These are phyloP conservation scores for Ibidorhyncha struthersii DNA, from an alignment of 2,113 vertebrate species.

Conservation along the genomic window DNA sequence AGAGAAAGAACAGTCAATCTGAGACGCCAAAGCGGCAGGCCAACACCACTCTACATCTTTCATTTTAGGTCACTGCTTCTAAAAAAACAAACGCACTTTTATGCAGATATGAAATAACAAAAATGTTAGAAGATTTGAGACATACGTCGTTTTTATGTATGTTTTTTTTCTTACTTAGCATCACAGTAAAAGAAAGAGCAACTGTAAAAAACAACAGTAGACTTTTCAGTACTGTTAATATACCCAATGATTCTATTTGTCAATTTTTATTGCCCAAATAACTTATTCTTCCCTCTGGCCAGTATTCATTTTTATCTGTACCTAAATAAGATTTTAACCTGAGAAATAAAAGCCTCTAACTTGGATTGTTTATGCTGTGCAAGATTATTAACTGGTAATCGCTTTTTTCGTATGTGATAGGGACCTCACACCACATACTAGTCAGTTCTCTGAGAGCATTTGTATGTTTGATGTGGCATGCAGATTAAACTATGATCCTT, in stretches of 20 bases:
- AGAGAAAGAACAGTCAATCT: background rate
- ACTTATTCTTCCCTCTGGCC: background rate
- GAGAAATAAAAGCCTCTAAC: background rate
- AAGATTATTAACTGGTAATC: background rate
- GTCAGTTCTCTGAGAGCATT: background rate
- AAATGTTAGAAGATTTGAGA: background rate
- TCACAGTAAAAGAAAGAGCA: background rate
- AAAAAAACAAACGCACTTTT: background rate
- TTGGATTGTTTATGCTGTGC: background rate
- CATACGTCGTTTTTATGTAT: background rate
- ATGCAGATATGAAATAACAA: background rate
- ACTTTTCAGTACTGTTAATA: background rate
- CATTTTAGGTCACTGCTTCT: background rate
- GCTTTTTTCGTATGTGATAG: accelerated
- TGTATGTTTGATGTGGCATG: background rate
- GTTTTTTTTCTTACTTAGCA: background rate
- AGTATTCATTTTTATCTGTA: background rate
- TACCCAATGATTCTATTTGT: background rate
- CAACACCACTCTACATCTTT: background rate
- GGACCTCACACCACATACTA: background rate
- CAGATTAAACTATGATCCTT: background rate
- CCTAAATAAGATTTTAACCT: background rate
- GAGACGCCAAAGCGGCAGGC: background rate
- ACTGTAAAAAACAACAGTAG: background rate
- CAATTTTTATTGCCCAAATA: background rate